Evolutionary conservation across 1,140 invertebrate species (phyloP), one percentile per base, ranked within the genome.

Genomic region (Drosophila repletoides): DNA sequence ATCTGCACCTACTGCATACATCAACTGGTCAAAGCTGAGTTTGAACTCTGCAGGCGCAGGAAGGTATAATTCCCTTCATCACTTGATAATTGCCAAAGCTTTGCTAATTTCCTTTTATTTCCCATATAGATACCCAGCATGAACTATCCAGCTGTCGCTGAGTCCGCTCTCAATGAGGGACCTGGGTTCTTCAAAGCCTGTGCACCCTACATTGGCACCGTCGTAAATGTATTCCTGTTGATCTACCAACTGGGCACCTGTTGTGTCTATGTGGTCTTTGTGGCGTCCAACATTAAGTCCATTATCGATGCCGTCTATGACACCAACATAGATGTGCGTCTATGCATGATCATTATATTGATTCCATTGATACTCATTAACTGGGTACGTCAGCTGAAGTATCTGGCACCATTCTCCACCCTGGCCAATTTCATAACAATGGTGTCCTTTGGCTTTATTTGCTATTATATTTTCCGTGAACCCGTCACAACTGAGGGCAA

Each of bases 231-330:
- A 0, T 95, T 96, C 77, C 91, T 97, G 10, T 90, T 96, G 58
- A 91, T 97, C 40, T 97, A 96, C 74, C 97, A 98, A 90, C 90
- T 97, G 77, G 96, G 96, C 24, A 95, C 96, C 60, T 97, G 96
- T 84, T 96, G 95, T 90, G 96, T 97, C 2, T 98, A 98, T 88
- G 93, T 96, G 15, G 94, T 97, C 0, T 97, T 98, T 87, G 94
- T 97, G 41, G 92, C 95, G 0, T 93, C 92, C 12, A 97, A 95
- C 89, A 90, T 95, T 6, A 91, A 94, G 88, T 89, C 91, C 72
- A 94, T 95, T 67, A 92, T 91, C 73, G 79, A 91, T 67, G 66
- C 68, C 28, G 89, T 92, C 49, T 69, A 77, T 2, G 70, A 86
- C 1, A 74, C 86, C 1, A 69, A 76, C 1, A 68, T 93, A 1